phyloP scores from a whole-genome alignment of 2,888 invertebrate species.

The Xylota segnis region DNA sequence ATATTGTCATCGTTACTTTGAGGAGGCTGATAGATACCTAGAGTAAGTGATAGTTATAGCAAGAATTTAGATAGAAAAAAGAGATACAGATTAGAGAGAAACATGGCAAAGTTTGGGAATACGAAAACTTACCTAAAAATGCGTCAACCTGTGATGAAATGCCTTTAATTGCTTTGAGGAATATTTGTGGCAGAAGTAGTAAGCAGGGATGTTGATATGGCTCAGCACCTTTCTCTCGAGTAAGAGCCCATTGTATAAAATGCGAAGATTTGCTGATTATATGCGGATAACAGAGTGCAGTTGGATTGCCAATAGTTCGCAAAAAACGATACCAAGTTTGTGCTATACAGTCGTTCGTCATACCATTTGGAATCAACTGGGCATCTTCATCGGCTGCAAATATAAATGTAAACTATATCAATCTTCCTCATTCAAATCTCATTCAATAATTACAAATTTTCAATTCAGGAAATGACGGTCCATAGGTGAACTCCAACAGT shows the following conservation, averaged over 20 bases:
- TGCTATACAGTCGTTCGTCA: conserved; percentile 95
- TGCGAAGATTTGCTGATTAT: conserved; percentile 89
- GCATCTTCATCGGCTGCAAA: conserved; percentile 92
- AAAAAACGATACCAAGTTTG: conserved; percentile 98
- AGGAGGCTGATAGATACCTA: conserved; percentile 83
- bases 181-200: conserved; percentile 93
- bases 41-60: conserved; percentile 46
- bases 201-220: conserved; percentile 96
- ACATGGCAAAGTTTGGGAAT: not conserved
- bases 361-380: conserved; percentile 91
- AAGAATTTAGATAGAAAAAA: conserved; percentile 48
- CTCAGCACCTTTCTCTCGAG: conserved; percentile 90
- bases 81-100: conserved; percentile 3
- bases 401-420: conserved; percentile 80
- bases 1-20: conserved; percentile 81
- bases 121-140: conserved; percentile 91
- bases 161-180: conserved; percentile 96
- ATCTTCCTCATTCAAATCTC: not conserved
- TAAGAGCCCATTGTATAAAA: conserved; percentile 91
- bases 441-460: conserved; percentile 88
- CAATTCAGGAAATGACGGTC: conserved; percentile 91
- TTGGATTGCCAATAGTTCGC: conserved; percentile 97
- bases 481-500: conserved; percentile 94
- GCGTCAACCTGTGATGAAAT: conserved; percentile 97
- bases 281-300: conserved; percentile 94